Percentiles rank a stretch among this genome's conserved stretches.
Evolutionary conservation across 2,113 vertebrate genomes (phyloP).

Genomic region (Oreochromis tanganicae): DNA sequence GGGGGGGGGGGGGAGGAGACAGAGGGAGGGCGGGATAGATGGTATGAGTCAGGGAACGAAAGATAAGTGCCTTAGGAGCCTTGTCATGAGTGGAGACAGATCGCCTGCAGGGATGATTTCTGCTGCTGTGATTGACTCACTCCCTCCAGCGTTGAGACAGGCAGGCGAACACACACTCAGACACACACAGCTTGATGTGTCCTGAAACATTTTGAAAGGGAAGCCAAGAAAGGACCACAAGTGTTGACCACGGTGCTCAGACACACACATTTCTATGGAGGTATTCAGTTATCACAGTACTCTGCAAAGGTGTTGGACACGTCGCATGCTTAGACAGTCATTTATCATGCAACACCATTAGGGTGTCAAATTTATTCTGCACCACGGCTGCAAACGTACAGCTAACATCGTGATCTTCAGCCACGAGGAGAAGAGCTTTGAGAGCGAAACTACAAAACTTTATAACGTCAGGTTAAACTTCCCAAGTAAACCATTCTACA

Average conservation of each 20-base stretch:
- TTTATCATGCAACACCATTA: background rate
- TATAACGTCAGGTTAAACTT: background rate
- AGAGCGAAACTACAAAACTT: background rate
- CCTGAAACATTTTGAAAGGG: constrained; percentile 23
- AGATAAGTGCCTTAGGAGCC: constrained; percentile 59
- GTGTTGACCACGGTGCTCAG: background rate
- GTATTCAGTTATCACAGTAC: background rate
- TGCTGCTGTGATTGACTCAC: constrained; percentile 62
- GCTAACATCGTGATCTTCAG: background rate
- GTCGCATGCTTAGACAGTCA: background rate
- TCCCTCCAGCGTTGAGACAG: constrained; percentile 42
- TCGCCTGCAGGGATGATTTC: constrained; percentile 61
- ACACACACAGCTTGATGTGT: constrained; percentile 29
- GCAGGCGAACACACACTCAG: constrained; percentile 15
- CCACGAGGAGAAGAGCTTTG: background rate
- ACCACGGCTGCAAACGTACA: background rate
- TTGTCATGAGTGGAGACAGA: constrained; percentile 64
- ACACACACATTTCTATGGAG: background rate
- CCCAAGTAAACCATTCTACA: background rate
- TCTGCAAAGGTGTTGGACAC: background rate
- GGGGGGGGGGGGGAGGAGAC: background rate
- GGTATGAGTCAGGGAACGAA: constrained; percentile 49
- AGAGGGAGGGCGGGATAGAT: constrained; percentile 24
- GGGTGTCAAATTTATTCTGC: background rate
- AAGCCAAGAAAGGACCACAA: constrained; percentile 21